Evolutionary conservation across 2,113 vertebrate species (phyloP).

Genomic region (Psilopsiagon aymara): DNA sequence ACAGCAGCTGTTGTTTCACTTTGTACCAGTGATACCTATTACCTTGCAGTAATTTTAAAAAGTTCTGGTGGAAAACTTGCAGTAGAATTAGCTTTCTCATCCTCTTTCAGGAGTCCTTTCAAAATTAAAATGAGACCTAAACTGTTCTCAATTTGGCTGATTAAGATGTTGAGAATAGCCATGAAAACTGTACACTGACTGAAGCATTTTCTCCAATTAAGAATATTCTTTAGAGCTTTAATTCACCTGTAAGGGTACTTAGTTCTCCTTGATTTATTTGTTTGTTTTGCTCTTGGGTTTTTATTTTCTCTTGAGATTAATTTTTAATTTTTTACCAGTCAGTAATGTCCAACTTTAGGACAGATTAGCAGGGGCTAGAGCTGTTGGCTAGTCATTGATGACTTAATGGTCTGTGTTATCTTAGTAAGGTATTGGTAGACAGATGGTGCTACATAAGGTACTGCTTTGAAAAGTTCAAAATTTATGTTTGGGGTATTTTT

Average conservation of each 20-base stretch:
- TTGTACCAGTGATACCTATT: accelerated
- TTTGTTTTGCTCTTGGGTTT: neutral
- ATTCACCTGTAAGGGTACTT: neutral
- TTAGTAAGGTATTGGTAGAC: neutral
- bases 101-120: neutral
- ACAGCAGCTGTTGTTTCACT: neutral
- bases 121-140: neutral
- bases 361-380: neutral
- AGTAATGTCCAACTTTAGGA: neutral
- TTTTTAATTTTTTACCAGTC: neutral
- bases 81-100: neutral
- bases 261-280: neutral
- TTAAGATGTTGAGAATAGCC: neutral
- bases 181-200: neutral
- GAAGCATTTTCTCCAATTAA: neutral
- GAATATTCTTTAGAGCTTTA: neutral
- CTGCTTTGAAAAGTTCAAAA: neutral
- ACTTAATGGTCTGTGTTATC: neutral
- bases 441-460: neutral
- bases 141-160: neutral
- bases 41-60: neutral
- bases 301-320: neutral
- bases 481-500: neutral
- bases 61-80: neutral
- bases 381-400: neutral